These are phyloP conservation scores for Anolis apletophallus DNA, from an alignment of 2,797 vertebrate species.

Conservation along the genomic window DNA sequence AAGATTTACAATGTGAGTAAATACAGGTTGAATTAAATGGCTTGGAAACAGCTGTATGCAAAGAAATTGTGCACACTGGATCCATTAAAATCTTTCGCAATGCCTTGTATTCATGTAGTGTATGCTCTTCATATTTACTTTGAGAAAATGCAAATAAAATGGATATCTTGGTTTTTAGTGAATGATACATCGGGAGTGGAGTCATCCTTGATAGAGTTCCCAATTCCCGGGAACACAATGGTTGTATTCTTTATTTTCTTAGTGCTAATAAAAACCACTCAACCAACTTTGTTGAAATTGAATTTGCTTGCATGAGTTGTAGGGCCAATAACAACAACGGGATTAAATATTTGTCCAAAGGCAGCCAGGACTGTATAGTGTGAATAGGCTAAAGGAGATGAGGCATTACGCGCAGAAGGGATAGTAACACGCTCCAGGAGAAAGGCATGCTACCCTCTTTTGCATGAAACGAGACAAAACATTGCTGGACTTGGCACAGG, in stretches of 20 bases:
- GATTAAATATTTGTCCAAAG: constrained; percentile 17
- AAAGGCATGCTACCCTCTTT: neutral
- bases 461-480: neutral
- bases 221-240: neutral
- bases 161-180: constrained; percentile 22
- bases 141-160: neutral
- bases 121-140: neutral
- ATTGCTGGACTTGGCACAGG: neutral
- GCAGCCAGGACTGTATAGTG: neutral
- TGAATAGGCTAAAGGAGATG: rapidly evolving
- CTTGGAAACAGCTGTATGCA: neutral
- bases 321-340: constrained; percentile 21
- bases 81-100: neutral
- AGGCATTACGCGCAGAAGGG: neutral
- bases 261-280: constrained; percentile 71
- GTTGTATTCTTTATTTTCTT: constrained; percentile 29
- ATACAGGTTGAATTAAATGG: too few species aligned
- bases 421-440: neutral
- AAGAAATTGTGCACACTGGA: neutral
- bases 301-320: constrained; percentile 62
- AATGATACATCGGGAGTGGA: constrained; percentile 22
- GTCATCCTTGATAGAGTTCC: constrained; percentile 50
- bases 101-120: neutral
- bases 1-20: too few species aligned
- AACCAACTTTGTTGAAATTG: constrained; percentile 69